Evolutionary conservation across 2,113 vertebrate species (phyloP).

Genomic region (Notarius lentiginosus): DNA sequence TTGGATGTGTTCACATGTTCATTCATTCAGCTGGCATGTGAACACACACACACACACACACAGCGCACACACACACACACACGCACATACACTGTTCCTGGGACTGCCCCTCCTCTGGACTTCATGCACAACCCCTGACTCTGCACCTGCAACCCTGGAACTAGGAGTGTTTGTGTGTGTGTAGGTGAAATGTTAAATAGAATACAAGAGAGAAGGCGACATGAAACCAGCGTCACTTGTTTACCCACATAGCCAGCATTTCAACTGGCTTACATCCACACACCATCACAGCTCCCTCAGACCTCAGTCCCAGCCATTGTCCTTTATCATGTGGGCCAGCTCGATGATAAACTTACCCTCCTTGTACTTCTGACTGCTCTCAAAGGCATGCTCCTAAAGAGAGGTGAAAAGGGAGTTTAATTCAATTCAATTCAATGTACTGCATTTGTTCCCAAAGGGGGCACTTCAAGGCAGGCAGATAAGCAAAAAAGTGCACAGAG

Average conservation of each 20-base stretch:
- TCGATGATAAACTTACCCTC: constrained; percentile 99
- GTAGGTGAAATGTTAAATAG: constrained; percentile 47
- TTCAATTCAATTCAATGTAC: no score
- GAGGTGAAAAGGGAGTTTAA: constrained; percentile 8
- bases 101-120: background rate
- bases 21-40: constrained; percentile 6
- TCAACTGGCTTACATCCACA: constrained; percentile 39
- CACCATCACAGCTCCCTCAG: constrained; percentile 68
- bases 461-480: no score
- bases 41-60: constrained; percentile 28
- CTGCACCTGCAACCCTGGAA: background rate
- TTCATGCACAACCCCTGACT: background rate
- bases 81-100: constrained; percentile 32
- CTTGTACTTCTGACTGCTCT: constrained; percentile 99
- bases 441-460: no score
- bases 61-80: constrained; percentile 32
- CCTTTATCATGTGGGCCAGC: constrained; percentile 99
- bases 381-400: constrained; percentile 94
- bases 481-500: no score
- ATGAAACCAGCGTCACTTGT: constrained; percentile 75
- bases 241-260: constrained; percentile 59
- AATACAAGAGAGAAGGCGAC: constrained; percentile 68
- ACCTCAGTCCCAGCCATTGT: constrained; percentile 99
- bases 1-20: constrained; percentile 31
- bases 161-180: constrained; percentile 27